Percentiles rank a stretch among this genome's conserved stretches.
phyloP scores from a whole-genome alignment of 2,888 invertebrate genomes.

The Andrena marginata region DNA sequence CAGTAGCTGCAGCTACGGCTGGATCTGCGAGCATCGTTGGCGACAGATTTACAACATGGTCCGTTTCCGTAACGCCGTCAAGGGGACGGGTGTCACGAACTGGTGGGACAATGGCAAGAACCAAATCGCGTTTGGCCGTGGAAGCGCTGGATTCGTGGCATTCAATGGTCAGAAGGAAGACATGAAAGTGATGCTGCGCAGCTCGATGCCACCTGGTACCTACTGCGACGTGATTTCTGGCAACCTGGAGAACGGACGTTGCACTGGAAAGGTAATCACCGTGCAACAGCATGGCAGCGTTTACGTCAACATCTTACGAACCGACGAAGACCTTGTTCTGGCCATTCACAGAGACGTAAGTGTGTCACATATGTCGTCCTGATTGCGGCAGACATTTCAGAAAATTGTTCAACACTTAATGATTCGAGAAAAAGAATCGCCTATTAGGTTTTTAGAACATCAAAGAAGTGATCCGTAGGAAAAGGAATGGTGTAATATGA shows the following conservation, averaged over 20 bases:
- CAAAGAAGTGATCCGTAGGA: too few species aligned
- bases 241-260: slow-evolving; percentile 86
- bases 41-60: slow-evolving; percentile 93
- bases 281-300: slow-evolving; percentile 88
- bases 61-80: slow-evolving; percentile 90
- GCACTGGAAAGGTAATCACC: slow-evolving; percentile 88
- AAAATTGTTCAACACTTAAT: neutral
- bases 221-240: slow-evolving; percentile 96
- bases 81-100: slow-evolving; percentile 86
- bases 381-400: neutral
- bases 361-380: neutral
- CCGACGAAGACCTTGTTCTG: slow-evolving; percentile 89
- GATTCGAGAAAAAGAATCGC: too few species aligned
- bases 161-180: slow-evolving; percentile 90
- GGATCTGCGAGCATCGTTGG: slow-evolving; percentile 95
- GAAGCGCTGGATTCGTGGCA: slow-evolving; percentile 90
- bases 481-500: too few species aligned
- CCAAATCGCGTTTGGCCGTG: slow-evolving; percentile 94
- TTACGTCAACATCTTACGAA: slow-evolving; percentile 86
- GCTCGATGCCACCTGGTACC: slow-evolving; percentile 90
- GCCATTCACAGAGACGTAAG: slow-evolving; percentile 88
- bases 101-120: slow-evolving; percentile 95
- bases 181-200: slow-evolving; percentile 87
- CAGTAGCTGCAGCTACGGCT: slow-evolving; percentile 89
- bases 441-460: too few species aligned